phyloP scores from a whole-genome alignment of 2,113 vertebrate species.

The Vimba vimba region DNA sequence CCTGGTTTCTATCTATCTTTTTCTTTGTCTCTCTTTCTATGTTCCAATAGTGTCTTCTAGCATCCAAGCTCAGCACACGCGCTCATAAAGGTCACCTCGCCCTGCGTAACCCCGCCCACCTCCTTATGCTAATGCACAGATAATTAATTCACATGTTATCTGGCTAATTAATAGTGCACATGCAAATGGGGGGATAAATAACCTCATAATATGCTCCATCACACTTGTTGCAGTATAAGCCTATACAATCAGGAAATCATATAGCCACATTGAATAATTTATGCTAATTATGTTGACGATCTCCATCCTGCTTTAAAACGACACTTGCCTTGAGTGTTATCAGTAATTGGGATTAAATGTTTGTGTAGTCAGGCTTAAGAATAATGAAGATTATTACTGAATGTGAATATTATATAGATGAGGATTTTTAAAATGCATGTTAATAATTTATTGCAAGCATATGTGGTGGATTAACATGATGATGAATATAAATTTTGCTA shows the following conservation, averaged over 20 bases:
- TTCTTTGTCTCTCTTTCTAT: not conserved
- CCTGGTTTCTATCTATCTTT: slow-evolving; percentile 30
- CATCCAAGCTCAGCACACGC: slow-evolving; percentile 30
- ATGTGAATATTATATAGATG: slow-evolving; percentile 10
- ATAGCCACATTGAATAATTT: not conserved
- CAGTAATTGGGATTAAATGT: not conserved
- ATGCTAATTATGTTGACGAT: not conserved
- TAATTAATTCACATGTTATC: slow-evolving; percentile 1
- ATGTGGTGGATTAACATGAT: not conserved
- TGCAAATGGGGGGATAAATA: not conserved
- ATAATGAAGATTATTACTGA: slow-evolving; percentile 8
- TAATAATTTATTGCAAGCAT: not conserved
- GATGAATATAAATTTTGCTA: not conserved
- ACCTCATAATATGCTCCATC: not conserved
- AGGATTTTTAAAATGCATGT: slow-evolving; percentile 33
- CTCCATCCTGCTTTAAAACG: not conserved
- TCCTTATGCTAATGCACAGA: not conserved
- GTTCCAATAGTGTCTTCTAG: slow-evolving; percentile 49
- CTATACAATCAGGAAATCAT: not conserved
- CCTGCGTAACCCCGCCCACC: not conserved
- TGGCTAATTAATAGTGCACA: not conserved
- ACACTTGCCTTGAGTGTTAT: not conserved
- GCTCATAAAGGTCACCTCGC: slow-evolving; percentile 48
- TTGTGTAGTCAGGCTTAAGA: not conserved
- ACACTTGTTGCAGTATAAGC: not conserved